Base-by-base conservation (phyloP, 2,113 vertebrate genomes). In the Parus major region DNA sequence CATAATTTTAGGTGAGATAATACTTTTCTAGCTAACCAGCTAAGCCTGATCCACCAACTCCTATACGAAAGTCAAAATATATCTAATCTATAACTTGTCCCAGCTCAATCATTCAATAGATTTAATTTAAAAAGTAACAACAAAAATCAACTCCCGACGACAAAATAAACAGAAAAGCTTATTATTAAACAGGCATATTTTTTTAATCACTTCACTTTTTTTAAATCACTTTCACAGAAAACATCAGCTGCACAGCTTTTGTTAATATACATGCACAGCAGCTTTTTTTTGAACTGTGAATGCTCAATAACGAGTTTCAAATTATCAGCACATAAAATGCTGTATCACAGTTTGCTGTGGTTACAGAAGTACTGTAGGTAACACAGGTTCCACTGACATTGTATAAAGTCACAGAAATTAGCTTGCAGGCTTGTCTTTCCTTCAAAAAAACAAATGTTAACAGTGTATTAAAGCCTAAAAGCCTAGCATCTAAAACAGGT, bases 311-410 rank as follows among this genome's bases (percentile, higher is more conserved):
- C 11, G 44, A 94, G 89, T 90, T 50, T n/a, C 15, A 89, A 92
- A 87, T 64, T 92, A 73, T 70, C 57, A 92, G 52, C 27, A 60
- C 36, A 88, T 44, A 92, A 94, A 95, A 85, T 72, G 65, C 35
- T 56, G 44, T 63, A 92, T 82, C 69, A 86, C 31, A 70, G n/a
- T 46, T 90, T 64, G 42, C 19, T 90, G 29, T 39, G 84, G 84
- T 77, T 82, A 64, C 33, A 71, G 31, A 22, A 64, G 53, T 94
- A 83, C 50, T 73, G 53, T 31, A 68, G 61, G 24, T 60, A 91
- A 80, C 31, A 33, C 9, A 42, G 42, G 39, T 81, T 82, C 59
- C 61, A 78, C 47, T 63, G n/a, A 55, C 55, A 73, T 70, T 29
- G 2, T 15, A 64, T 27, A 53, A 92, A 88, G 25, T 70, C 25